phyloP scores from a whole-genome alignment of 1,140 invertebrate genomes.

The Bombus vancouverensis region DNA sequence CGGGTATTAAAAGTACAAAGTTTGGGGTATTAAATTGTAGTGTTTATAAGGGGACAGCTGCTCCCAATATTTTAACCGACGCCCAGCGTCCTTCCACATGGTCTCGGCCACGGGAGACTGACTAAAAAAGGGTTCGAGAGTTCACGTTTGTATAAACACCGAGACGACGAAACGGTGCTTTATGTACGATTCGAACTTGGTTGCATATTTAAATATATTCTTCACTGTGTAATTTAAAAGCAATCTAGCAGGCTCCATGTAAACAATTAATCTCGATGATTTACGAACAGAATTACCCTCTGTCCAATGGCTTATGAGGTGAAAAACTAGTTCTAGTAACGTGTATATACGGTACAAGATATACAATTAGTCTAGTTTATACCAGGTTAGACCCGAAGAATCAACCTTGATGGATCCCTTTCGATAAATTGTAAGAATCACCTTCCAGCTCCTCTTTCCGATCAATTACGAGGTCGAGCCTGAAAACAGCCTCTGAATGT shows the following conservation, averaged over 20 bases:
- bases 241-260: not conserved
- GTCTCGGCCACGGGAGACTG: slow-evolving; percentile 26
- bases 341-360: not conserved
- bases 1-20: slow-evolving; percentile 14
- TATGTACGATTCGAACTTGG: not conserved
- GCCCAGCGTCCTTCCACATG: slow-evolving; percentile 39
- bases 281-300: not conserved
- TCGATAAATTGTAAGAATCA: slow-evolving; percentile 61
- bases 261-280: not conserved
- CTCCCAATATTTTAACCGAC: slow-evolving; percentile 55
- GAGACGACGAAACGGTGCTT: slow-evolving; percentile 15
- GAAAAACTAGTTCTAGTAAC: not conserved
- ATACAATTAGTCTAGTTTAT: not conserved
- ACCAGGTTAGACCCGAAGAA: not conserved
- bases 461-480: slow-evolving; percentile 52
- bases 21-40: slow-evolving; percentile 17
- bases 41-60: slow-evolving; percentile 60
- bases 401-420: not conserved
- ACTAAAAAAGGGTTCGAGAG: slow-evolving; percentile 45
- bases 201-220: slow-evolving; percentile 1
- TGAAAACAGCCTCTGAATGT: slow-evolving; percentile 31
- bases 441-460: slow-evolving; percentile 36
- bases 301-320: not conserved
- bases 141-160: slow-evolving; percentile 44
- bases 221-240: not conserved